A percentile compares a stretch with the other conserved stretches of the same genome.
Conservation (phyloP, 2,888 invertebrate species). For the Drosophila barbarae region DNA sequence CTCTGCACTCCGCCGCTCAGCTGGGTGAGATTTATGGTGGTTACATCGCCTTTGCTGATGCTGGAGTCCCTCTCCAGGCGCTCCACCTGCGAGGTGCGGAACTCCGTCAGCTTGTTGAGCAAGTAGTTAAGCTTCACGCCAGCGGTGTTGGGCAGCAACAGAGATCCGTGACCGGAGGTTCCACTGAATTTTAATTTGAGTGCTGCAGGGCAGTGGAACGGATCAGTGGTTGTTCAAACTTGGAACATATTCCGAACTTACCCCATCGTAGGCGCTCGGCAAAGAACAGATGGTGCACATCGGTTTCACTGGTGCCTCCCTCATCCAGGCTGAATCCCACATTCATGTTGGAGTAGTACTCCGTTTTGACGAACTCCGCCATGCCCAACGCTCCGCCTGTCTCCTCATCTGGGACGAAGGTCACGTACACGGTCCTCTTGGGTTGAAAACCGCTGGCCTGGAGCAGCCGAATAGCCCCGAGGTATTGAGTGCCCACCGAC, state of each 20-base stretch:
- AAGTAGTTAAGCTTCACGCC: slow-evolving; percentile 85
- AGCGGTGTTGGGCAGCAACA: slow-evolving; percentile 84
- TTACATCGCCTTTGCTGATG: slow-evolving; percentile 84
- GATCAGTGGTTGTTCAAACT: neutral
- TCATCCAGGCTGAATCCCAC: slow-evolving; percentile 89
- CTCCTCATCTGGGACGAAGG: slow-evolving; percentile 85
- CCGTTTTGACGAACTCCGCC: slow-evolving; percentile 83
- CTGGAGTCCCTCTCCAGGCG: slow-evolving; percentile 80
- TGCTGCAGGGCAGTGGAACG: slow-evolving; percentile 57
- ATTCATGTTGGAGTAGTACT: slow-evolving; percentile 86
- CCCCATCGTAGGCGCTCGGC: slow-evolving; percentile 86
- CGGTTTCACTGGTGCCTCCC: slow-evolving; percentile 85
- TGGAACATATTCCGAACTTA: slow-evolving; percentile 80
- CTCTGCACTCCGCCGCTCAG: slow-evolving; percentile 87
- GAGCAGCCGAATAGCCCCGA: slow-evolving; percentile 86
- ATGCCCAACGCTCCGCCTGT: slow-evolving; percentile 86
- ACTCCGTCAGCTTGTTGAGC: slow-evolving; percentile 83
- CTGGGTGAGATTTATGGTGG: slow-evolving; percentile 86
- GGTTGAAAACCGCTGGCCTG: slow-evolving; percentile 81
- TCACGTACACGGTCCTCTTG: slow-evolving; percentile 84
- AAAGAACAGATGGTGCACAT: slow-evolving; percentile 83
- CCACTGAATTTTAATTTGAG: slow-evolving; percentile 84
- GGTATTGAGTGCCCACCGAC: slow-evolving; percentile 87
- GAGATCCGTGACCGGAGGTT: slow-evolving; percentile 87
- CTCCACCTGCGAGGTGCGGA: slow-evolving; percentile 82